Conservation (phyloP, 2,797 vertebrate species). For the Chloroceryle amazona region DNA sequence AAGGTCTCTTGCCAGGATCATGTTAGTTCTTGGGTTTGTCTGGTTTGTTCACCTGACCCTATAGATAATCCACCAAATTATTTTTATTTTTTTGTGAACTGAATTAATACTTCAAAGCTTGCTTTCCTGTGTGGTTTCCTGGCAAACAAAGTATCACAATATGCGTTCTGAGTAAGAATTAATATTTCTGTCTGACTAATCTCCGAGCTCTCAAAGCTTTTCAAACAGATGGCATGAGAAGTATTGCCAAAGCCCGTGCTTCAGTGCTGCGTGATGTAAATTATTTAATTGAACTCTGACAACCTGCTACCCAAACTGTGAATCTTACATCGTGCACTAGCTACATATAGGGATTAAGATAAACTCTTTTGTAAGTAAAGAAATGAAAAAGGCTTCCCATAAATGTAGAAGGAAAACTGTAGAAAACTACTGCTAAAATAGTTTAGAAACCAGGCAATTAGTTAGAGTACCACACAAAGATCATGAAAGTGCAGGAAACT, state of each 20-base stretch:
- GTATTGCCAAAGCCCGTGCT: conserved; percentile 35
- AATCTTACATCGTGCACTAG: neutral
- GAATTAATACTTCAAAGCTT: neutral
- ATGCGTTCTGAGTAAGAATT: neutral
- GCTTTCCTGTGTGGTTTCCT: neutral
- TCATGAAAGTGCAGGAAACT: conserved; percentile 13
- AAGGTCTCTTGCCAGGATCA: neutral
- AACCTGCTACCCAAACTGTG: conserved; percentile 33
- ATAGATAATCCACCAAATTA: neutral
- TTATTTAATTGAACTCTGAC: conserved; percentile 45
- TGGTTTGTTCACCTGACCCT: neutral
- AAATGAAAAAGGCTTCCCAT: neutral
- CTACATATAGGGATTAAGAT: neutral
- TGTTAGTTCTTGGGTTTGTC: neutral
- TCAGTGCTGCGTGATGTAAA: conserved; percentile 38
- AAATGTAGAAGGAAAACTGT: neutral
- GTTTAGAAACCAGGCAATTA: neutral
- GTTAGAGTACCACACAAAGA: neutral
- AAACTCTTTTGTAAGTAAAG: conserved; percentile 18
- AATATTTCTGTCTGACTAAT: conserved; percentile 34
- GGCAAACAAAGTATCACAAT: conserved; percentile 5
- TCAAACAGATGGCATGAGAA: conserved; percentile 14
- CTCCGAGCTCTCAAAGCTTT: conserved; percentile 34
- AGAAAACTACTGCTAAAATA: neutral
- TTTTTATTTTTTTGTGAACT: neutral